These are phyloP conservation scores for Sphyrna mokarran DNA, from an alignment of 2,113 vertebrate genomes.

Conservation along the genomic window DNA sequence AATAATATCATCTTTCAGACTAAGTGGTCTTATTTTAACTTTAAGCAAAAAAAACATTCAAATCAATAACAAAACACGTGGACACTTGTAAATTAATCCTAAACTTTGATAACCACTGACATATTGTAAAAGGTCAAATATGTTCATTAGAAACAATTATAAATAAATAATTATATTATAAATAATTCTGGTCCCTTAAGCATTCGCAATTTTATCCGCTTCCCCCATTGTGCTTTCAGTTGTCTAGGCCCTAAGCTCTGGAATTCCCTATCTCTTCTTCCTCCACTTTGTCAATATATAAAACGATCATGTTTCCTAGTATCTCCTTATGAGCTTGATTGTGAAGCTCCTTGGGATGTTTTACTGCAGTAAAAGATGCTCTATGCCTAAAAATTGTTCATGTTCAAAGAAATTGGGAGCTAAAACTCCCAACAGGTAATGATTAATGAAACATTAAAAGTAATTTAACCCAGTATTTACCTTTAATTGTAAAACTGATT, in stretches of 20 bases:
- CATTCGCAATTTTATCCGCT: neutral
- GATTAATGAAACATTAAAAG: neutral
- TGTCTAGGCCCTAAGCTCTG: neutral
- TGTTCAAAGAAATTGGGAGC: neutral
- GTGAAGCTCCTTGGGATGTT: neutral
- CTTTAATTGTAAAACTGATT: neutral
- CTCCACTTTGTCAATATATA: neutral
- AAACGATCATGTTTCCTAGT: neutral
- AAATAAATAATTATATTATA: too few relatives aligned
- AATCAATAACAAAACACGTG: neutral
- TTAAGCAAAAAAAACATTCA: neutral
- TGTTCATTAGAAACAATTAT: neutral
- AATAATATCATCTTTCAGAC: neutral
- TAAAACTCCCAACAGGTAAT: too few relatives aligned
- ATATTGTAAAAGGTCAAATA: neutral
- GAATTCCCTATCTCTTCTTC: neutral
- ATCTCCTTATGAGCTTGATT: neutral
- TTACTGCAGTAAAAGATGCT: neutral
- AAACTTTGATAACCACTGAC: neutral
- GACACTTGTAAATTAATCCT: neutral
- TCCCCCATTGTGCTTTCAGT: neutral
- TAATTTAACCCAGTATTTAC: neutral
- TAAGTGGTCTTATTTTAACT: neutral
- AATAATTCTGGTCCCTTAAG: neutral
- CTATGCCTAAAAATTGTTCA: neutral